These are phyloP conservation scores for Synanthedon myopaeformis DNA, from an alignment of 2,888 invertebrate species.

Conservation along the genomic window DNA sequence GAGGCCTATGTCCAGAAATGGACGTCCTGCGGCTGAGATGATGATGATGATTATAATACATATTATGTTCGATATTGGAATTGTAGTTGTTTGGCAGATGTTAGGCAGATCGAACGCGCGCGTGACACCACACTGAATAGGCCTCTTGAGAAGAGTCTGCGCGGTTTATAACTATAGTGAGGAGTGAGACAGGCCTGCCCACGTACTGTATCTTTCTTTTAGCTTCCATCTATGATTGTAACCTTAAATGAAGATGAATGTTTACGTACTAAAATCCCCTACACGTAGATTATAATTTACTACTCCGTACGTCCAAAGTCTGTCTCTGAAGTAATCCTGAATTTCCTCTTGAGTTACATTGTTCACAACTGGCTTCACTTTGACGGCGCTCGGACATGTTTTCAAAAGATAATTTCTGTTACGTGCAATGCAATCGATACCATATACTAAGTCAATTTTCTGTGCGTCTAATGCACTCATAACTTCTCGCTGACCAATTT, in stretches of 20 bases:
- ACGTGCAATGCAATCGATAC: conserved; percentile 40
- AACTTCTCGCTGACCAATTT: conserved; percentile 50
- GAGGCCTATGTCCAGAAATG: no score
- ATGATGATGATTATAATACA: no score
- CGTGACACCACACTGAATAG: no score
- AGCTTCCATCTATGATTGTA: not conserved
- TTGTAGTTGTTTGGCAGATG: no score
- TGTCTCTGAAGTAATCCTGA: conserved; percentile 33
- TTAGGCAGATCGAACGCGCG: no score
- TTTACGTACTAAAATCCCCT: conserved; percentile 47
- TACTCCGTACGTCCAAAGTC: conserved; percentile 45
- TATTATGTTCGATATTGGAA: no score
- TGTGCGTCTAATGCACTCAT: conserved; percentile 46
- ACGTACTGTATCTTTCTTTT: no score
- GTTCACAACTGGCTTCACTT: conserved; percentile 5
- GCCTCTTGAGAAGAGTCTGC: no score
- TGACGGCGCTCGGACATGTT: conserved; percentile 50
- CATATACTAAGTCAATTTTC: conserved; percentile 40
- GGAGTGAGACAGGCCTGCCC: no score
- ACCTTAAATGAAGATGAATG: not conserved
- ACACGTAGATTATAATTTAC: conserved; percentile 38
- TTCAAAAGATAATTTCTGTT: conserved; percentile 43
- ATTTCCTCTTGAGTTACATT: conserved; percentile 23
- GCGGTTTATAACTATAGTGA: not conserved
- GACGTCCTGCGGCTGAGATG: no score